Conservation (phyloP, 92 coral and sea anemone species). For the Epizoanthus stellaris region DNA sequence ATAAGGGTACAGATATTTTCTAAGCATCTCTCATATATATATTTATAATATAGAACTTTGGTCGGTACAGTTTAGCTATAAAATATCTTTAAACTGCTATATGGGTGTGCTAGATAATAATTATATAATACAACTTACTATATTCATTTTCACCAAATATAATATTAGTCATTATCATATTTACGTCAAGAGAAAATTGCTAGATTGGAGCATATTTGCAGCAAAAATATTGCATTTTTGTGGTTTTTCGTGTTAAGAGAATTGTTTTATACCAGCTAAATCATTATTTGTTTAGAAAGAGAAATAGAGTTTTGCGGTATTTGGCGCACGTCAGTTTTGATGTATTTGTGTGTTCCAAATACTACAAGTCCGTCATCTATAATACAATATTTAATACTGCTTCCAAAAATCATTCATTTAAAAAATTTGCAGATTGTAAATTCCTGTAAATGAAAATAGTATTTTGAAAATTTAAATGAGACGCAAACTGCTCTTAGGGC, state of each 20-base stretch:
- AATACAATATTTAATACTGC: conserved; percentile 4
- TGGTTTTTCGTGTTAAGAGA: background rate
- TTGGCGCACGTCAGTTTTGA: background rate
- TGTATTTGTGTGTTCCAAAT: background rate
- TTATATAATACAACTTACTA: too few species aligned
- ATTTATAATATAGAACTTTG: background rate
- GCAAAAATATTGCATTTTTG: background rate
- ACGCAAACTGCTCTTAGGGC: too few species aligned
- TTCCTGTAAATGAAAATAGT: background rate
- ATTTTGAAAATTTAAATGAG: background rate
- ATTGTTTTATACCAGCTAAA: background rate
- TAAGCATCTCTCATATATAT: too few species aligned
- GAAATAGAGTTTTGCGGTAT: conserved; percentile 13
- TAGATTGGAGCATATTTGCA: background rate
- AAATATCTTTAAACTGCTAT: conserved; percentile 14
- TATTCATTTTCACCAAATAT: background rate
- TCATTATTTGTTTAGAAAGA: conserved; percentile 22
- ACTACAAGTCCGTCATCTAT: background rate
- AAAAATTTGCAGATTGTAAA: background rate
- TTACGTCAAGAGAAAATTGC: background rate
- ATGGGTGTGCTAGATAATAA: background rate
- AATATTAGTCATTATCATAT: background rate
- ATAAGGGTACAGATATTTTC: too few species aligned
- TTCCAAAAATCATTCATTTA: background rate
- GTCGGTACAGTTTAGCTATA: background rate